Base-by-base conservation (phyloP, 2,113 vertebrate species). In the Hylia prasina region DNA sequence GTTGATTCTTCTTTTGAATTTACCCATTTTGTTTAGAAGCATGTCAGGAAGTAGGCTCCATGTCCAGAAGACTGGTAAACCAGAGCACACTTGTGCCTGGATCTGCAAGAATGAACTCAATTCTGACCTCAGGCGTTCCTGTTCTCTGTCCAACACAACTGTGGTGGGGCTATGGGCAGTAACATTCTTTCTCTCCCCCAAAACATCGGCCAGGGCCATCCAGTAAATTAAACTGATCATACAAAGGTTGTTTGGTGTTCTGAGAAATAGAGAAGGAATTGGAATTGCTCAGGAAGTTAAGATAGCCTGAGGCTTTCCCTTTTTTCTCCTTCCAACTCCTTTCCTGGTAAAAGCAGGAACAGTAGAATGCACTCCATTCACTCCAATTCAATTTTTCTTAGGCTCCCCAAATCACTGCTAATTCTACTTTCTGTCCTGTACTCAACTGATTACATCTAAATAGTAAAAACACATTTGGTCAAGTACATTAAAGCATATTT, bases 91-190 rank as follows among this genome's bases (percentile, higher is more conserved):
- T 11, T 80, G 8, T 28, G 18, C 21, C 9, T 27, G 18, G 31
- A 51, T 70, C 13, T 54, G 12, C 1, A 3, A 73, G 19, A 16
- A 80, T 19, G 40, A 86, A 33, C 25, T 31, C 48, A 13, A 48
- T 33, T 63, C 4, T 33, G 45, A 63, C 21, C 56, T 53, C 30
- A 27, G 23, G 28, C 0, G 5, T 39, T 71, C 37, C 37, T 39
- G 37, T n/a, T 33, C n/a, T 84, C 35, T 6, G 28, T 10, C 9
- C 16, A 2, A 0, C 19, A 56, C 15, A 64, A 25, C 12, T 51
- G 33, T 0, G 0, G 0, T 8, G 2, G 2, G 13, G 16, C 25
- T 25, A 40, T 5, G 4, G 15, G 10, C 15, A 79, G 9, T 51
- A 84, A 78, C 10, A 44, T 1, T 30, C 25, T 27, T 77, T 86